phyloP scores from a whole-genome alignment of 2,888 invertebrate genomes.

The Ashinkailepas kermadecensis region DNA sequence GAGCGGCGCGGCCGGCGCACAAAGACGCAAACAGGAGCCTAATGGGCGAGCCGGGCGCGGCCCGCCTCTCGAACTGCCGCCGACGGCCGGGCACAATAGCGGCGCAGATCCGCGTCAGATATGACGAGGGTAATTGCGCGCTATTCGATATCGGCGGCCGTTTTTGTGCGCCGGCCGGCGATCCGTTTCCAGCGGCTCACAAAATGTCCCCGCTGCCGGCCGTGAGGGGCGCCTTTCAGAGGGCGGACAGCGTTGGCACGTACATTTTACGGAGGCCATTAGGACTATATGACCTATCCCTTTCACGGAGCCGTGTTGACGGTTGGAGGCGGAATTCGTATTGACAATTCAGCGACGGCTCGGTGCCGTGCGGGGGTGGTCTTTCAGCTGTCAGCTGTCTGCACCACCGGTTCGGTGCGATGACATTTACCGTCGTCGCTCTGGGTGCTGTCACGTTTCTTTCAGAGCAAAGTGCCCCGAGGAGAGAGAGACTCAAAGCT shows the following conservation, averaged over 20 bases:
- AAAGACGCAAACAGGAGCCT: not conserved
- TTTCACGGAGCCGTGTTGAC: not conserved
- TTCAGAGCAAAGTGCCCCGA: no score
- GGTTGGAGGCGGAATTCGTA: not conserved
- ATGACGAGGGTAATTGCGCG: conserved; percentile 2
- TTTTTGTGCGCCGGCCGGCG: not conserved
- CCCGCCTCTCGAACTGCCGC: not conserved
- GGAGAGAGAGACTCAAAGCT: no score
- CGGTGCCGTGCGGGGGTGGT: not conserved
- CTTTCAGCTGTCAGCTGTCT: not conserved
- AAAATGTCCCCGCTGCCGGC: not conserved
- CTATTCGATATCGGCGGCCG: not conserved
- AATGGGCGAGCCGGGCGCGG: not conserved
- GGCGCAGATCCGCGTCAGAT: conserved; percentile 13
- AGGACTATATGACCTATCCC: conserved; percentile 7
- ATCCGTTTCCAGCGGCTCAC: not conserved
- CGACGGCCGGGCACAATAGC: not conserved
- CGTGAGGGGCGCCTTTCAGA: not conserved
- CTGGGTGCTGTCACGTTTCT: no score
- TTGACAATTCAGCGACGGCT: not conserved
- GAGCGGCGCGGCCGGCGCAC: not conserved
- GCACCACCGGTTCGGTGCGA: no score
- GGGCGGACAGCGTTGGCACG: not conserved
- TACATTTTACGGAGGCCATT: not conserved
- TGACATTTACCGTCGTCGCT: no score